Base-by-base conservation (phyloP, 2,797 vertebrate species). In the Mormyrus proboscirostris region DNA sequence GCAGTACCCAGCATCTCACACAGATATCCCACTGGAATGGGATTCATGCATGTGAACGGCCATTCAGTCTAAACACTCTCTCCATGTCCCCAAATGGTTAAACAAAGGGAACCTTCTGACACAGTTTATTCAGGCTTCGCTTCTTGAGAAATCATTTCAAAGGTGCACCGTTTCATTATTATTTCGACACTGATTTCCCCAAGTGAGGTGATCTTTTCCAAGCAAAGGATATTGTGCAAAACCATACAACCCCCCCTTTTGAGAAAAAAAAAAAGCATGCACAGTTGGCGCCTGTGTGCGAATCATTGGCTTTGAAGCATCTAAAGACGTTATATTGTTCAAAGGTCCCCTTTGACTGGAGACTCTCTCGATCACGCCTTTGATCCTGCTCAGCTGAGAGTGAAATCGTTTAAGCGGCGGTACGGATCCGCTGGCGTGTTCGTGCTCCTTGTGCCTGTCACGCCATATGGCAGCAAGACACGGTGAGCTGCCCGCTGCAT, bases 111-210 rank as follows among this genome's bases (percentile, higher is more conserved):
- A 82, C 51, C 49, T 82, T 57, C 22, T 53, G 29, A 62, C 14
- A 12, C 10, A 88, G 49, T 57, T 88, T 57, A 88, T 25, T 83
- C 85, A 89, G 53, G 41, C 82, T n/a, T 53, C 89, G 88, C 89
- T 65, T 84, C 92, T 93, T 91, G 91, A 92, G 91, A 93, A 93
- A 91, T 88, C 49, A 92, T 91, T 93, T 94, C 92, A 94, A 93
- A 94, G 93, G 89, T 90, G 91, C 89, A 86, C 88, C 89, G 92
- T 92, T 93, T 91, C 92, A 92, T 93, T 92, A 94, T 94, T 93
- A 92, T 93, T 94, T 93, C 92, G 93, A 93, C 92, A 89, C 92
- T 90, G 91, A 91, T 91, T 91, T 90, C 92, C 90, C 90, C 91
- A 92, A 92, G 93, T 90, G 90, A 91, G 92, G 89, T 91, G 90